phyloP scores from a whole-genome alignment of 1,140 invertebrate genomes.

The Gonatopus flavifemur region DNA sequence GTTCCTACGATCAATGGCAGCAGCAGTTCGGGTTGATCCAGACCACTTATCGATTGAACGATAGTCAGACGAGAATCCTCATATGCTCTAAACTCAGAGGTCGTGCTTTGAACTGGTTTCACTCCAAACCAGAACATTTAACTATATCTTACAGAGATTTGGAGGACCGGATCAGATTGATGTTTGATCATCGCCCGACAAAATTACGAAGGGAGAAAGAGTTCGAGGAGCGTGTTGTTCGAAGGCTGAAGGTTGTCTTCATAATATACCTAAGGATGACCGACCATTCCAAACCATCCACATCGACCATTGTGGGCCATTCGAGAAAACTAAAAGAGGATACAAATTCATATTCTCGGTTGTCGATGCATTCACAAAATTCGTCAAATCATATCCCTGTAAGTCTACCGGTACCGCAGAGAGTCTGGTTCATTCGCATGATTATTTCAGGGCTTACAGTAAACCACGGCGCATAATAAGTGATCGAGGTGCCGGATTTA shows the following conservation, averaged over 20 bases:
- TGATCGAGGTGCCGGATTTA: conserved; percentile 18
- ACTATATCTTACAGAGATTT: too few relatives aligned
- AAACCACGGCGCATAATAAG: conserved; percentile 3
- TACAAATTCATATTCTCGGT: background rate
- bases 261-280: too few relatives aligned
- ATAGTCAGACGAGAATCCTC: background rate
- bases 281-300: too few relatives aligned
- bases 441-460: conserved; percentile 5
- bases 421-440: background rate
- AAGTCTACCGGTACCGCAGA: conserved; percentile 3
- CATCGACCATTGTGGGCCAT: background rate
- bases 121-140: background rate
- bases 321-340: background rate
- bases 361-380: conserved; percentile 16
- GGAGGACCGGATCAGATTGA: too few relatives aligned
- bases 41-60: background rate
- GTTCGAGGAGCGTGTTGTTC: too few relatives aligned
- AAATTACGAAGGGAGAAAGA: too few relatives aligned
- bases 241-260: too few relatives aligned
- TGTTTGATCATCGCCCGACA: too few relatives aligned
- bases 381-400: conserved; percentile 1
- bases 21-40: background rate
- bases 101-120: background rate
- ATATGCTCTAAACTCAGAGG: background rate
- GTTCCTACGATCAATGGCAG: background rate